These are phyloP conservation scores for Linyphia triangularis DNA, from an alignment of 2,888 invertebrate species.

Conservation along the genomic window DNA sequence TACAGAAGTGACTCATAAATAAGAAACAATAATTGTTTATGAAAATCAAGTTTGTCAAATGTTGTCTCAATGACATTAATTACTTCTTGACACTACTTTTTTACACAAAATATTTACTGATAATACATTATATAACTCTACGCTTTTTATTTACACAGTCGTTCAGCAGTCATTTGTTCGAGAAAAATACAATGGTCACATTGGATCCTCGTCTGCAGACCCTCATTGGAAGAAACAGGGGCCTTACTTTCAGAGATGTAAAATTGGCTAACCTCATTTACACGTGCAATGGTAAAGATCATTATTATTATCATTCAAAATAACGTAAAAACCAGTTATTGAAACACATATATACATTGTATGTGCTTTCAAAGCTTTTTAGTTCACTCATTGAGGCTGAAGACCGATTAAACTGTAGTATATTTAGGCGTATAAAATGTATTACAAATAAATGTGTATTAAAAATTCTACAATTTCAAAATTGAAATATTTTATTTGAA, in stretches of 20 bases:
- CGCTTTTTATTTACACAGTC: slow-evolving; percentile 45
- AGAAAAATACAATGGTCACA: slow-evolving; percentile 78
- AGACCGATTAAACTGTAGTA: too few relatives aligned
- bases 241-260: slow-evolving; percentile 77
- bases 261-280: slow-evolving; percentile 77
- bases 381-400: too few relatives aligned
- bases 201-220: slow-evolving; percentile 77
- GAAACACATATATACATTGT: not conserved
- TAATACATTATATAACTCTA: not conserved
- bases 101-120: too few relatives aligned
- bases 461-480: too few relatives aligned
- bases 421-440: too few relatives aligned
- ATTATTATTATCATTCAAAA: not conserved
- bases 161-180: slow-evolving; percentile 75
- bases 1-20: too few relatives aligned
- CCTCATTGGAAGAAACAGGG: slow-evolving; percentile 77
- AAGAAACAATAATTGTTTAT: too few relatives aligned
- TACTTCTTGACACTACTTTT: not conserved
- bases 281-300: slow-evolving; percentile 72
- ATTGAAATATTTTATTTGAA: too few relatives aligned
- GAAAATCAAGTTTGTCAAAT: not conserved
- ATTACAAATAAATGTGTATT: too few relatives aligned
- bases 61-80: not conserved
- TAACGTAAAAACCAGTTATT: not conserved
- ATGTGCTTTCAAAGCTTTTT: too few relatives aligned